Conservation (phyloP, 2,797 vertebrate genomes). For the Pelobates cultripes region DNA sequence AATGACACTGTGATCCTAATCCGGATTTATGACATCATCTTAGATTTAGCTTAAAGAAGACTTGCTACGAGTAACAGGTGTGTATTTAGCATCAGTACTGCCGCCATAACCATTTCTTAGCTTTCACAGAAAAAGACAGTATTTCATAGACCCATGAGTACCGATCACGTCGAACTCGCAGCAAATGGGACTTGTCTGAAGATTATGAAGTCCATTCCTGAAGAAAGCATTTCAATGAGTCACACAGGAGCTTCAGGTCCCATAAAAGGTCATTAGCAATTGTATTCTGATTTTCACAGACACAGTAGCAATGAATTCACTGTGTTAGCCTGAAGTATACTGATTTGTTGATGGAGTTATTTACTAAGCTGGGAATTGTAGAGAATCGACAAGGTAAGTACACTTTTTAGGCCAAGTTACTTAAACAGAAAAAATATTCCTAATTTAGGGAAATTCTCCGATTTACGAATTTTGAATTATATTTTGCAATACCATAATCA, state of each 20-base stretch:
- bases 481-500: no score
- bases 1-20: conserved; percentile 65
- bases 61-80: conserved; percentile 59
- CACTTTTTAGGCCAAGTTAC: no score
- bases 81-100: conserved; percentile 54
- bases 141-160: conserved; percentile 37
- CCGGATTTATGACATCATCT: conserved; percentile 63
- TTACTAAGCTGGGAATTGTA: no score
- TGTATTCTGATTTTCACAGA: no score
- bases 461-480: no score
- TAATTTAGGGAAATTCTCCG: no score
- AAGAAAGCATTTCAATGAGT: conserved; percentile 64
- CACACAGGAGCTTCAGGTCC: conserved; percentile 62
- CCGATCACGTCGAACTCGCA: conserved; percentile 26
- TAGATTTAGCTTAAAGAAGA: conserved; percentile 64
- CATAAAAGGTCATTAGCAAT: conserved; percentile 61
- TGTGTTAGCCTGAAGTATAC: no score
- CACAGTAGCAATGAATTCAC: no score
- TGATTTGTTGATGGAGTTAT: no score
- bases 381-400: no score
- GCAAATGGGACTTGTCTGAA: conserved; percentile 45
- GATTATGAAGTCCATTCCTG: conserved; percentile 71
- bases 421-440: no score
- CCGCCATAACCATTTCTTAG: conserved; percentile 61
- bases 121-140: not conserved